These are phyloP conservation scores for Onychostoma macrolepis DNA, from an alignment of 2,113 vertebrate genomes.

Conservation along the genomic window DNA sequence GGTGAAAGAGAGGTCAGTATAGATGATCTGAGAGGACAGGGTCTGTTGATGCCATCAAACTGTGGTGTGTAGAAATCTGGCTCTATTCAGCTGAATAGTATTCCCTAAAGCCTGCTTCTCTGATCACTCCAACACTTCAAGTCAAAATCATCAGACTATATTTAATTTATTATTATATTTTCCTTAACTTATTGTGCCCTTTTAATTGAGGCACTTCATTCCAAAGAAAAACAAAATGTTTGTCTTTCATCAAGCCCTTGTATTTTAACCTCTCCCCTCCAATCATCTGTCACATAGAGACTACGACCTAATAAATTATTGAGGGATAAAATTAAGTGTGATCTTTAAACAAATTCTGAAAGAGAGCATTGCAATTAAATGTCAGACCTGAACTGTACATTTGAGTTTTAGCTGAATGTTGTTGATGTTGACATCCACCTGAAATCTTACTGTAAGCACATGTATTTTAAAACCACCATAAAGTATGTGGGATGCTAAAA, in stretches of 20 bases:
- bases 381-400: not conserved
- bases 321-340: not conserved
- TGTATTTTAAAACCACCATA: not conserved
- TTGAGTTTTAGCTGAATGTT: not conserved
- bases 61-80: not conserved
- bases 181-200: not conserved
- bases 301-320: not conserved
- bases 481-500: not conserved
- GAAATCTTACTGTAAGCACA: not conserved
- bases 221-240: not conserved
- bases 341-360: not conserved
- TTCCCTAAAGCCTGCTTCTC: not conserved
- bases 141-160: not conserved
- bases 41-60: constrained; percentile 2
- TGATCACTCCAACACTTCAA: not conserved
- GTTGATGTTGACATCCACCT: not conserved
- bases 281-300: not conserved
- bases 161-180: not conserved
- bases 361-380: not conserved
- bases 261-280: not conserved
- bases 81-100: not conserved
- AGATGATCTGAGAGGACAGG: constrained; percentile 27
- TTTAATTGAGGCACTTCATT: not conserved
- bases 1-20: constrained; percentile 49
- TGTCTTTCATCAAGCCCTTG: not conserved